Evolutionary conservation across 2,797 vertebrate species (phyloP).

Genomic region (Adrianichthys oophorus): DNA sequence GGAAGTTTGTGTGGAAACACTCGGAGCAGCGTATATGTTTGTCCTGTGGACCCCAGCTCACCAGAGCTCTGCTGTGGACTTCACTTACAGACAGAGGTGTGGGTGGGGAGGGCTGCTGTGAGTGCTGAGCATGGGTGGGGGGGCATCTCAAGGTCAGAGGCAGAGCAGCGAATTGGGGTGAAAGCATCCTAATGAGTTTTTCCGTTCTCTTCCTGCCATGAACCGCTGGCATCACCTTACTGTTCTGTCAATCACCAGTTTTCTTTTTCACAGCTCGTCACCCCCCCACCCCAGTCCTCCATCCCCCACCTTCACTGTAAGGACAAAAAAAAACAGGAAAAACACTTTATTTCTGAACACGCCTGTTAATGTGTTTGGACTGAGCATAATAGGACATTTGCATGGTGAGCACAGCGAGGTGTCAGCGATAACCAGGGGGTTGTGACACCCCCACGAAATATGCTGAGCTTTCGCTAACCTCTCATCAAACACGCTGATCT

Average conservation of each 20-base stretch:
- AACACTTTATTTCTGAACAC: slow-evolving; percentile 77
- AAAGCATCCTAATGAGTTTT: slow-evolving; percentile 80
- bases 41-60: background rate
- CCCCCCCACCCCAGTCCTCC: slow-evolving; percentile 5
- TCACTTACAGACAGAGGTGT: slow-evolving; percentile 28
- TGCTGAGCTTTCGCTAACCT: slow-evolving; percentile 99
- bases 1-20: too few species aligned
- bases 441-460: slow-evolving; percentile 93
- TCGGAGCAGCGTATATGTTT: background rate
- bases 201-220: slow-evolving; percentile 57
- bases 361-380: slow-evolving; percentile 81
- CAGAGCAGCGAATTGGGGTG: slow-evolving; percentile 72
- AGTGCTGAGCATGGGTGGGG: slow-evolving; percentile 27
- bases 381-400: slow-evolving; percentile 78
- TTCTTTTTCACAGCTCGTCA: background rate
- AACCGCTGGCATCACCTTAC: slow-evolving; percentile 57
- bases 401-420: slow-evolving; percentile 67
- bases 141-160: slow-evolving; percentile 73
- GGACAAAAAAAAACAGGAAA: slow-evolving; percentile 36
- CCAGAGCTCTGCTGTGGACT: slow-evolving; percentile 1
- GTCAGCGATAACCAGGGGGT: slow-evolving; percentile 90
- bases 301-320: slow-evolving; percentile 17
- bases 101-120: background rate
- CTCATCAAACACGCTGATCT: slow-evolving; percentile 99
- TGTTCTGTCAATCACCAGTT: slow-evolving; percentile 57